A percentile compares a stretch with the other conserved stretches of the same genome.
Conservation (phyloP, 2,888 invertebrate species). For the Drosophila lutescens region DNA sequence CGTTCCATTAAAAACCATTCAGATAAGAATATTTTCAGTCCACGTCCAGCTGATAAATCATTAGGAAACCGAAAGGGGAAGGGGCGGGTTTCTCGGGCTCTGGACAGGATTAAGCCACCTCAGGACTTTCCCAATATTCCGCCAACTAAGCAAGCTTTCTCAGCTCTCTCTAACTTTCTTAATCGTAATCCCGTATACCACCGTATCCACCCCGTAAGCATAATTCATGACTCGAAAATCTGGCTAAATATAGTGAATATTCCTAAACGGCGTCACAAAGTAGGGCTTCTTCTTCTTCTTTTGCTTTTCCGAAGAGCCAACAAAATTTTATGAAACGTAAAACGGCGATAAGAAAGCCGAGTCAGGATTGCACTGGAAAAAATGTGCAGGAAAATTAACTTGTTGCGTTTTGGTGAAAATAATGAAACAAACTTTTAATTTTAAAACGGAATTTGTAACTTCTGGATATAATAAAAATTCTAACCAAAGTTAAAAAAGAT, state of each 20-base stretch:
- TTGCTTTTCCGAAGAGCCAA: constrained; percentile 48
- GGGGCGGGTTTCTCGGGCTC: neutral
- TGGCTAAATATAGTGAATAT: constrained; percentile 46
- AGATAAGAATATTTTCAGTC: constrained; percentile 50
- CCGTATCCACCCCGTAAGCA: constrained; percentile 10
- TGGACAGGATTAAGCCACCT: neutral
- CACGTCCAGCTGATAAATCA: constrained; percentile 64
- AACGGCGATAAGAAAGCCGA: constrained; percentile 75
- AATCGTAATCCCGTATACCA: neutral
- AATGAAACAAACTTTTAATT: no score
- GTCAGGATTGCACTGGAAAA: constrained; percentile 28
- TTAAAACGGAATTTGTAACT: no score
- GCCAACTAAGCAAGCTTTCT: constrained; percentile 30
- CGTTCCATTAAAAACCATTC: constrained; percentile 20
- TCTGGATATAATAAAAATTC: neutral
- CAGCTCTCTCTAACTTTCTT: constrained; percentile 2
- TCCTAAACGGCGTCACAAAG: constrained; percentile 32
- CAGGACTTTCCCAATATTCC: constrained; percentile 29
- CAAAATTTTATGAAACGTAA: constrained; percentile 83
- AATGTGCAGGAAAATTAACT: neutral
- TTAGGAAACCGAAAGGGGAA: constrained; percentile 13
- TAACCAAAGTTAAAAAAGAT: no score
- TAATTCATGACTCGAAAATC: constrained; percentile 37
- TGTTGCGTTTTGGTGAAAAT: neutral
- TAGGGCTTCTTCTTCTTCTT: constrained; percentile 58